A percentile compares a stretch with the other conserved stretches of the same genome.
These are phyloP conservation scores for Sceliomorpha sp. DNA, from an alignment of 2,888 invertebrate species.

Conservation along the genomic window DNA sequence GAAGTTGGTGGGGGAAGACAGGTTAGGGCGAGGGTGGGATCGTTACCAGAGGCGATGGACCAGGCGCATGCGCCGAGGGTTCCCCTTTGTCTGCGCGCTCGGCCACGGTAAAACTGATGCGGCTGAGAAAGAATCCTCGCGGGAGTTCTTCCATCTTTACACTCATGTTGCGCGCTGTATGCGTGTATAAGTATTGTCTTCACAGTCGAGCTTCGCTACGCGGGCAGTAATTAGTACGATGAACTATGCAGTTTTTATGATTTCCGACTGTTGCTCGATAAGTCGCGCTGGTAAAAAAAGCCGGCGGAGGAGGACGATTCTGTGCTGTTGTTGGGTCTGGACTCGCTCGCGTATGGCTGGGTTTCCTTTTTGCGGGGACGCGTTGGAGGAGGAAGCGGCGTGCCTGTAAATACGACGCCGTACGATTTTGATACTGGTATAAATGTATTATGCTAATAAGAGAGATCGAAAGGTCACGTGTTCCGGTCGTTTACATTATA, in stretches of 20 bases:
- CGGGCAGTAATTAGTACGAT: slow-evolving; percentile 35
- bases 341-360: too few species aligned
- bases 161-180: slow-evolving; percentile 64
- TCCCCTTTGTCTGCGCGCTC: slow-evolving; percentile 72
- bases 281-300: slow-evolving; percentile 6
- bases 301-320: neutral
- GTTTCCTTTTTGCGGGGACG: too few species aligned
- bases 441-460: too few species aligned
- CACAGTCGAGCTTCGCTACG: slow-evolving; percentile 39
- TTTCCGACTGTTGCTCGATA: slow-evolving; percentile 8
- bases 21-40: slow-evolving; percentile 68
- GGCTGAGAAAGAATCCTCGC: slow-evolving; percentile 62
- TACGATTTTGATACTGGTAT: too few species aligned
- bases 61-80: slow-evolving; percentile 71
- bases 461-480: too few species aligned
- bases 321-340: too few species aligned
- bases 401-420: too few species aligned
- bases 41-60: slow-evolving; percentile 70
- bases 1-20: slow-evolving; percentile 58
- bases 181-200: slow-evolving; percentile 57
- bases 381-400: too few species aligned
- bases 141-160: slow-evolving; percentile 72
- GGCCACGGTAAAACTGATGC: slow-evolving; percentile 53
- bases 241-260: slow-evolving; percentile 9
- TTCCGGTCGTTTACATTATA: too few species aligned